Evolutionary conservation across 37 sponge, comb jelly and placozoan genomes (phyloP).

Genomic region (Bolinopsis microptera): DNA sequence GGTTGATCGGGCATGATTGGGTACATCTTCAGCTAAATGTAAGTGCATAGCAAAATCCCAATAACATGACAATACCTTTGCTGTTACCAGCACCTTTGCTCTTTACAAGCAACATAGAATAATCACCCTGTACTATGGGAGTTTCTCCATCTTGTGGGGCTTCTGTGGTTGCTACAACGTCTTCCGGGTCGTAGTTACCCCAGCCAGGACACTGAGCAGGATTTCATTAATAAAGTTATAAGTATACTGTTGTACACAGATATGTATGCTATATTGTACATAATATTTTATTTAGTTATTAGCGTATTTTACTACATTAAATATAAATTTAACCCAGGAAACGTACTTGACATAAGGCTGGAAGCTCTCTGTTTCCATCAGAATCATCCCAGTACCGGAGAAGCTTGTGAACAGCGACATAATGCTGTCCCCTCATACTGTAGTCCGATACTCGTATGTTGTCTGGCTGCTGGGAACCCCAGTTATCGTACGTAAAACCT

Average conservation of each 20-base stretch:
- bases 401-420: conserved; percentile 5
- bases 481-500: not conserved
- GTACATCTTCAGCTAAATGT: too few species aligned
- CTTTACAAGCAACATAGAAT: too few species aligned
- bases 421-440: not conserved
- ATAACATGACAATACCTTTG: too few species aligned
- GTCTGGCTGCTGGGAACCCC: not conserved
- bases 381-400: conserved; percentile 1
- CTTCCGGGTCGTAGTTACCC: not conserved
- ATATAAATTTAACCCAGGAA: too few species aligned
- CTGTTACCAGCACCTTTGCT: too few species aligned
- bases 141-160: not conserved
- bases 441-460: conserved; percentile 23
- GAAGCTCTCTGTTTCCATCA: not conserved
- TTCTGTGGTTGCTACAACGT: not conserved
- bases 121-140: not conserved
- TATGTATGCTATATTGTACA: too few species aligned
- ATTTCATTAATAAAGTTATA: too few species aligned
- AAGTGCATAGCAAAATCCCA: too few species aligned
- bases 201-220: conserved; percentile 15
- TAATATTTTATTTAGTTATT: too few species aligned
- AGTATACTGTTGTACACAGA: too few species aligned
- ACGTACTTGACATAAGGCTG: not conserved
- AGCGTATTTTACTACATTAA: too few species aligned
- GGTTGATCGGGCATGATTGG: too few species aligned